phyloP scores from a whole-genome alignment of 1,140 invertebrate genomes.

The Drosophila sproati region DNA sequence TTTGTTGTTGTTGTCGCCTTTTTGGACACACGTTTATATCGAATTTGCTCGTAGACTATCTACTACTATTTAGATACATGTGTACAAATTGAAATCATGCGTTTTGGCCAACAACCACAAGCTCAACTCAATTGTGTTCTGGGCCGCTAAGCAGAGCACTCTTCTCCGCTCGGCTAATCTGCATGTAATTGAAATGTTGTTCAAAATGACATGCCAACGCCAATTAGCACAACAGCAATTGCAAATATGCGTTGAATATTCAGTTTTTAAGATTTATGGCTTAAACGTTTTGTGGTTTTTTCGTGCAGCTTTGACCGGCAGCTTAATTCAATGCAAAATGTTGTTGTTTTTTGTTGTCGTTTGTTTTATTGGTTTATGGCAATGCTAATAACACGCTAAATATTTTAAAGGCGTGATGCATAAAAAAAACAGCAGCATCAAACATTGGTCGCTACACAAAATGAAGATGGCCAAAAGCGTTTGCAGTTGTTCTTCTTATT shows the following conservation, averaged over 20 bases:
- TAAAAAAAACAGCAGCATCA: neutral
- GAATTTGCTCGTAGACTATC: conserved; percentile 6
- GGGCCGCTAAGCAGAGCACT: conserved; percentile 14
- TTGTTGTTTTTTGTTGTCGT: conserved; percentile 21
- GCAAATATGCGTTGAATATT: conserved; percentile 24
- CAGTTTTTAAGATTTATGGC: conserved; percentile 54
- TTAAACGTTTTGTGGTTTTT: conserved; percentile 53
- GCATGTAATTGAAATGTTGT: conserved; percentile 72
- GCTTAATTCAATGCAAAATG: conserved; percentile 43
- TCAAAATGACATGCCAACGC: conserved; percentile 63
- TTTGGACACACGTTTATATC: conserved; percentile 24
- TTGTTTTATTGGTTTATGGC: conserved; percentile 51
- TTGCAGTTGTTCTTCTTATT: conserved; percentile 1
- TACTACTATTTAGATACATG: conserved; percentile 28
- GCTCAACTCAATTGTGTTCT: conserved; percentile 1
- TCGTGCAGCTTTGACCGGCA: conserved; percentile 50
- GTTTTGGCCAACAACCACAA: conserved; percentile 18
- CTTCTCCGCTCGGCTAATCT: conserved; percentile 18
- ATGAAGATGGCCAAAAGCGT: neutral
- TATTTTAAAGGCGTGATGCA: conserved; percentile 12
- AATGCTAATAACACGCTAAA: conserved; percentile 67
- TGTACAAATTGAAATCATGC: conserved; percentile 71
- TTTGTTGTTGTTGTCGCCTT: conserved; percentile 9
- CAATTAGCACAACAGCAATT: conserved; percentile 65
- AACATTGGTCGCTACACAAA: too few relatives aligned